Evolutionary conservation across 2,113 vertebrate genomes (phyloP).

Genomic region (Podarcis cretensis): DNA sequence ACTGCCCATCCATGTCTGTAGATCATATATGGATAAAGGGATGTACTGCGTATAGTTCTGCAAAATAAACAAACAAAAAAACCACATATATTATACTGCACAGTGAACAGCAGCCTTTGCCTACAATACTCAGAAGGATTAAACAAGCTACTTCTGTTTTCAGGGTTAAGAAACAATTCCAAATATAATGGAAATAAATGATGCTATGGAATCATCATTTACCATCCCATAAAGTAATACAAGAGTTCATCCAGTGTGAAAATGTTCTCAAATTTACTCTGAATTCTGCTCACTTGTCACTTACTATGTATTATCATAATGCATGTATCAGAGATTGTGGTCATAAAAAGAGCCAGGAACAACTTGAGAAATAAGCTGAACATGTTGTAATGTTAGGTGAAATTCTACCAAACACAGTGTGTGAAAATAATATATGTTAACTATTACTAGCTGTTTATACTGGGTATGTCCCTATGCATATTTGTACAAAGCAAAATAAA

Average conservation of each 20-base stretch:
- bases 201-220: neutral
- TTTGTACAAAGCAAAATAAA: neutral
- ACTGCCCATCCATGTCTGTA: conserved; percentile 99
- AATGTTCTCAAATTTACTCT: neutral
- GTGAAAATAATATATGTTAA: neutral
- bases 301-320: neutral
- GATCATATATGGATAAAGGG: conserved; percentile 96
- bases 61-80: conserved; percentile 13
- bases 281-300: neutral
- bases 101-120: neutral
- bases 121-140: neutral
- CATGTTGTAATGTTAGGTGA: neutral
- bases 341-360: neutral
- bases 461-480: neutral
- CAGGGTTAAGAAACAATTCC: neutral
- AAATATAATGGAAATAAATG: neutral
- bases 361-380: neutral
- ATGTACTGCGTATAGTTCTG: conserved; percentile 99
- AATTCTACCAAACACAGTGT: neutral
- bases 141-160: neutral
- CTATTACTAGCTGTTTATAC: neutral
- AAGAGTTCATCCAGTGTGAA: neutral
- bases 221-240: neutral
- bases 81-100: neutral
- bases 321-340: neutral